Base-by-base conservation (phyloP, 1,140 invertebrate genomes). In the Megalonaias nervosa region DNA sequence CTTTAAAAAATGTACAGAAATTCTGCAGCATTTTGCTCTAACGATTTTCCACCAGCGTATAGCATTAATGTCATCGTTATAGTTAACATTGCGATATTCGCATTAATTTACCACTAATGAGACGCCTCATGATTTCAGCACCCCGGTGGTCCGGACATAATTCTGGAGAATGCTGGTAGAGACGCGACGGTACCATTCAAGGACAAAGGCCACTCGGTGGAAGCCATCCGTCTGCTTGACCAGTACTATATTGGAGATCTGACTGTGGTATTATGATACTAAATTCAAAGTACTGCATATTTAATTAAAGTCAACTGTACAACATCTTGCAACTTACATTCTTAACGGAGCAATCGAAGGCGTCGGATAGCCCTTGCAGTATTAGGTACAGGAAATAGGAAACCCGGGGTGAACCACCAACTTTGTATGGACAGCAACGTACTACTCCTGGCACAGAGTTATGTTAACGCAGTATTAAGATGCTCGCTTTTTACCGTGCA, bases 101-200 rank as follows among this genome's bases (percentile, higher is more conserved):
- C 15, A 6, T 23, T 31, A 17, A 26, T 67, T 17, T 59, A 17
- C 38, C 16, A 60, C 67, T n/a, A 64, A 13, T 84, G 38, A 48
- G 38, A 48, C 9, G 38, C 38, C 6, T 48, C 38, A 9, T 48
- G 38, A 6, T 48, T 80, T 19, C 87, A 95, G 92, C 97, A 97
- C 91, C 96, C 96, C 0, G 97, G 96, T 48, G 96, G 96, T 3
- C 92, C 93, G 4, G 96, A 97, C 26, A 93, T 97, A 1, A 93
- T 98, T 65, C 84, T 97, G 77, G 96, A 97, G 84, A 94, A 97
- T 87, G 96, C 95, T 0, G 97, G 97, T 1, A 92, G 94, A 13
- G 97, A 98, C 89, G 96, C 95, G 0, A 97, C 95, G 4, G 91
- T 95, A 1, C 94, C 96, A 0, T 97, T 97, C 89, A 91, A 94